Conservation (phyloP, 2,797 vertebrate species). For the Danio kyathit region DNA sequence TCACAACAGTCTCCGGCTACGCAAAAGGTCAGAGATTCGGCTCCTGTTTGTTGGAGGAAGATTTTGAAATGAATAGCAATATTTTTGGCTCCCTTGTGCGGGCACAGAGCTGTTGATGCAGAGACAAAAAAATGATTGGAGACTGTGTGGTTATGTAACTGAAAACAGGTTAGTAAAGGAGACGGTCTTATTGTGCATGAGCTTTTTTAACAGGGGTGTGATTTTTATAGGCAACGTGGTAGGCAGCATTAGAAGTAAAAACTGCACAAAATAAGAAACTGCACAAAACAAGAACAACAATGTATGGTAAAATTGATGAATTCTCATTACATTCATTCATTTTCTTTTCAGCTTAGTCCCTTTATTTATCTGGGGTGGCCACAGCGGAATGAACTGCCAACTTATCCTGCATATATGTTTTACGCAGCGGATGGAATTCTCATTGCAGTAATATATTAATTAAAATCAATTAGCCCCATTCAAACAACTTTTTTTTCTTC, state of each 20-base stretch:
- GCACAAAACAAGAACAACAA: neutral
- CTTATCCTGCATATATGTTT: no score
- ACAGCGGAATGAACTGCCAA: no score
- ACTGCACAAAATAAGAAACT: no score
- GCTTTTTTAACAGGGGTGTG: neutral
- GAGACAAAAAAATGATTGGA: conserved; percentile 47
- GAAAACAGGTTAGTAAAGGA: conserved; percentile 4
- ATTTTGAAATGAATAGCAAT: conserved; percentile 38
- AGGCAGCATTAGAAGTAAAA: neutral
- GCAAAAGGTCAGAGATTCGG: conserved; percentile 16
- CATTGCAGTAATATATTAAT: neutral
- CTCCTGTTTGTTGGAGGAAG: no score
- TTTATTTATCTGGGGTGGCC: no score
- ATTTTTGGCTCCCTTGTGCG: conserved; percentile 18
- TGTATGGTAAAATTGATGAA: neutral
- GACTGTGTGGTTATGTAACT: conserved; percentile 6
- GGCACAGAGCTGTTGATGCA: conserved; percentile 20
- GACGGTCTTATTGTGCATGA: neutral
- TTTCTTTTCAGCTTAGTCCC: no score
- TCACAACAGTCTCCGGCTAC: conserved; percentile 10
- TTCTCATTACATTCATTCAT: neutral
- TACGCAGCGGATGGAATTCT: no score
- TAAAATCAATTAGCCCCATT: neutral
- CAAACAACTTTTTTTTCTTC: neutral
- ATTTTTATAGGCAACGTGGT: neutral